Evolutionary conservation across 1,140 invertebrate genomes (phyloP), one percentile per base, ranked within the genome.

Genomic region (Hylaeus anthracinus): DNA sequence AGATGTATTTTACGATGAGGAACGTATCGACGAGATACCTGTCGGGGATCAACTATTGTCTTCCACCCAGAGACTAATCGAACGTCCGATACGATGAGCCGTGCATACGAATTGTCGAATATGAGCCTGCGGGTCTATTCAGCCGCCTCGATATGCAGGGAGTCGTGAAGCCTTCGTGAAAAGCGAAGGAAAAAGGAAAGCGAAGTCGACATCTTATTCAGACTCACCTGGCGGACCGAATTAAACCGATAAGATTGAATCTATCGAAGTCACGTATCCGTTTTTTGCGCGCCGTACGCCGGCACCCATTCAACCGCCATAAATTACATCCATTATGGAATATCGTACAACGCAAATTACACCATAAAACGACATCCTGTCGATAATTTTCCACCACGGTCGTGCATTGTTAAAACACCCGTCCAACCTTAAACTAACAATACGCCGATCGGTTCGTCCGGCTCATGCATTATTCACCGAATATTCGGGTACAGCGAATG

Each of bases 71-170:
- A 58, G 37, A 65, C 72, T 71, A 79, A 71, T 75, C 63, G 79
- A 86, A 85, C 78, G 55, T 77, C 72, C 83, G 39, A 76, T 51
- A 66, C 43, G 56, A 51, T 58, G 66, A 73, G 60, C 63, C 58
- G 73, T 67, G 85, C 85, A 86, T 86, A 83, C 75, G 67, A 86
- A 86, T 86, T 41, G 80, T 79, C 80, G 75, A 76, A 86, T 86
- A 86, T 86, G 84, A 86, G 74, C 72, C 71, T 55, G 79, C 79
- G 48, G 73, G 79, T 85, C 79, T 78, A 72, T 79, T 85, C 83
- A 72, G 37, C 12, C 37, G 41, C 9, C 71, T 41, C 69, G 84
- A 86, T 85, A 85, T 78, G 71, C 84, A 72, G 41, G 8, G 76
- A 53, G 14, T 79, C 60, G 58, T 79, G 71, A 73, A 79, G 73